These are phyloP conservation scores for Serripes groenlandicus DNA, from an alignment of 2,888 invertebrate genomes.

Conservation along the genomic window DNA sequence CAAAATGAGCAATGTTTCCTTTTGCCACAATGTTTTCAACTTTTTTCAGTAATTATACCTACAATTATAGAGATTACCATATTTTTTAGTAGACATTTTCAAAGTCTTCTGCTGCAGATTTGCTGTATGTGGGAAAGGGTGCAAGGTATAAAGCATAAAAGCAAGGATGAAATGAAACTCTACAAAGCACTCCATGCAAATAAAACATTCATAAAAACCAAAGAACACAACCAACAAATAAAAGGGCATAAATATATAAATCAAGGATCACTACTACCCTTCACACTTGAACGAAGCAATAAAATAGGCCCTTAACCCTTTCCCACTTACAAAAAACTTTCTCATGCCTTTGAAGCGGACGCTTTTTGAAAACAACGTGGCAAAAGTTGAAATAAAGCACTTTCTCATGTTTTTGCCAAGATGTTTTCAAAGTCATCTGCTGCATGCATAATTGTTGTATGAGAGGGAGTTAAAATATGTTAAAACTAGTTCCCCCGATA, in stretches of 20 bases:
- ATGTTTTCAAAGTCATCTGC: not conserved
- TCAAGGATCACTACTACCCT: not conserved
- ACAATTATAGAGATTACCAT: too few relatives aligned
- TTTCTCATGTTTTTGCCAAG: not conserved
- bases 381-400: not conserved
- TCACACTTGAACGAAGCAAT: too few relatives aligned
- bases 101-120: too few relatives aligned
- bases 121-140: too few relatives aligned
- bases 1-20: too few relatives aligned
- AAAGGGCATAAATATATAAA: conserved; percentile 6
- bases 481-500: not conserved
- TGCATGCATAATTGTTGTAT: not conserved
- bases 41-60: too few relatives aligned
- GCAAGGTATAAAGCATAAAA: too few relatives aligned
- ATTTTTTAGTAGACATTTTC: too few relatives aligned
- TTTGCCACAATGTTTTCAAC: too few relatives aligned
- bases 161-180: not conserved
- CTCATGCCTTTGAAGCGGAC: not conserved
- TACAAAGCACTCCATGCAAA: conserved; percentile 11
- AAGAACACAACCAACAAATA: conserved; percentile 2
- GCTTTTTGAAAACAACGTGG: not conserved
- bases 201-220: conserved; percentile 2
- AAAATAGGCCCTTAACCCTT: too few relatives aligned
- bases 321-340: too few relatives aligned
- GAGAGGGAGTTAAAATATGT: not conserved